These are phyloP conservation scores for Drosophila ezoana DNA, from an alignment of 2,888 invertebrate species.

Conservation along the genomic window DNA sequence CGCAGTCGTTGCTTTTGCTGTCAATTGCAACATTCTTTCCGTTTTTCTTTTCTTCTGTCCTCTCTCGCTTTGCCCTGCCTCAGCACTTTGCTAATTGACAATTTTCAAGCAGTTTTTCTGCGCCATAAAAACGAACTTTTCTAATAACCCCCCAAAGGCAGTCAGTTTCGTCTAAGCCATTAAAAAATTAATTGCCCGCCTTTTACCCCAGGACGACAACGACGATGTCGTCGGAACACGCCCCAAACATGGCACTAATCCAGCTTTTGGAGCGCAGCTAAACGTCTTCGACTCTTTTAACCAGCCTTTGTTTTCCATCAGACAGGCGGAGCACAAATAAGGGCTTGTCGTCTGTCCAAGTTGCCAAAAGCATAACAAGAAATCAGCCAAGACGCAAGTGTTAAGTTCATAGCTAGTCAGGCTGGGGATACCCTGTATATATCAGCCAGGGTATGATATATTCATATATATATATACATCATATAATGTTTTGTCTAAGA, in stretches of 20 bases:
- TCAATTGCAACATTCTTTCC: not conserved
- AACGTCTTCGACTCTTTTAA: conserved; percentile 40
- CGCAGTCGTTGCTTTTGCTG: not conserved
- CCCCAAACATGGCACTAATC: conserved; percentile 73
- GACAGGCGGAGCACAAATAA: conserved; percentile 48
- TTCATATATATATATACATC: too few relatives aligned
- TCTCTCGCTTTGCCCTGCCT: conserved; percentile 12
- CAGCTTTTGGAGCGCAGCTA: conserved; percentile 64
- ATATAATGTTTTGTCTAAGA: not conserved
- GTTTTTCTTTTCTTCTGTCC: not conserved
- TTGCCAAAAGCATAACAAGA: conserved; percentile 53
- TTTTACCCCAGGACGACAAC: conserved; percentile 50
- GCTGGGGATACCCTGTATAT: conserved; percentile 23
- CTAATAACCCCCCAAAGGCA: conserved; percentile 70
- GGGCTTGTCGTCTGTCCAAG: conserved; percentile 62
- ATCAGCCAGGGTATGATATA: too few relatives aligned
- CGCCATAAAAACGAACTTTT: conserved; percentile 58
- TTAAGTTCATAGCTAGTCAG: not conserved
- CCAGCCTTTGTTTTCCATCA: conserved; percentile 60
- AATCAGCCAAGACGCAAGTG: conserved; percentile 25
- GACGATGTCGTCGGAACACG: conserved; percentile 45
- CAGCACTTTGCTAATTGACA: conserved; percentile 75
- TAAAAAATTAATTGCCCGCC: conserved; percentile 77
- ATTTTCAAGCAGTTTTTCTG: conserved; percentile 63
- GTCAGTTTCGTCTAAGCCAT: conserved; percentile 75